Percentiles rank a stretch among this genome's conserved stretches.
Evolutionary conservation across 1,140 invertebrate genomes (phyloP).

Genomic region (Cataglyphis hispanica): DNA sequence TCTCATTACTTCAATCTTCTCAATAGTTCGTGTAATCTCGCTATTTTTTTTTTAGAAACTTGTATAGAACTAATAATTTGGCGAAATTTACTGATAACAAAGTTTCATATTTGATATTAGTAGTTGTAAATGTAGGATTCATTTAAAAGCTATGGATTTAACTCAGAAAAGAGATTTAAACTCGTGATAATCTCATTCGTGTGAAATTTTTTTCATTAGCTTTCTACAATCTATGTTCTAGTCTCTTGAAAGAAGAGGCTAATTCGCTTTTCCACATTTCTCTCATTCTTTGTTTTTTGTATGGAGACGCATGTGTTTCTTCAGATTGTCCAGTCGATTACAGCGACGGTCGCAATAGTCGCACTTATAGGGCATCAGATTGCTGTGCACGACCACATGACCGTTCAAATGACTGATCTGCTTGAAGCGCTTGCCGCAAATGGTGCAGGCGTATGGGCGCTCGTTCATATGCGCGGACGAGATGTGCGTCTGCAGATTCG

Average conservation of each 20-base stretch:
- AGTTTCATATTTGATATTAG: slow-evolving; percentile 6
- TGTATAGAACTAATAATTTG: neutral
- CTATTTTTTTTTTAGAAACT: neutral
- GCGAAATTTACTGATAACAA: neutral
- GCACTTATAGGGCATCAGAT: slow-evolving; percentile 81
- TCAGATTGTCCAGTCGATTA: slow-evolving; percentile 81
- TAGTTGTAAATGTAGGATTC: neutral
- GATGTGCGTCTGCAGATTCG: slow-evolving; percentile 81
- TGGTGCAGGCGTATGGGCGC: slow-evolving; percentile 85
- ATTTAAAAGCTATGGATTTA: neutral
- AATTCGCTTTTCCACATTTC: neutral
- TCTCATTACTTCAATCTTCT: neutral
- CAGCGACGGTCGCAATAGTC: slow-evolving; percentile 80
- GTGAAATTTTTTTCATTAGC: neutral
- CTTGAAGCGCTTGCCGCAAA: slow-evolving; percentile 86
- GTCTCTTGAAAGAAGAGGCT: neutral
- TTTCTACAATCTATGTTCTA: neutral
- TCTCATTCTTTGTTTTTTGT: slow-evolving; percentile 75
- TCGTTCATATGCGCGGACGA: slow-evolving; percentile 84
- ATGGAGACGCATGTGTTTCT: slow-evolving; percentile 81
- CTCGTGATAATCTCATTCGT: neutral
- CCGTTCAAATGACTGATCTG: slow-evolving; percentile 81
- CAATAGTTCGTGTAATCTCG: neutral
- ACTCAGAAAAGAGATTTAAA: neutral
- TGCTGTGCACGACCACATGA: slow-evolving; percentile 81